Evolutionary conservation across 2,797 vertebrate genomes (phyloP).

Genomic region (Arnoldichthys spilopterus): DNA sequence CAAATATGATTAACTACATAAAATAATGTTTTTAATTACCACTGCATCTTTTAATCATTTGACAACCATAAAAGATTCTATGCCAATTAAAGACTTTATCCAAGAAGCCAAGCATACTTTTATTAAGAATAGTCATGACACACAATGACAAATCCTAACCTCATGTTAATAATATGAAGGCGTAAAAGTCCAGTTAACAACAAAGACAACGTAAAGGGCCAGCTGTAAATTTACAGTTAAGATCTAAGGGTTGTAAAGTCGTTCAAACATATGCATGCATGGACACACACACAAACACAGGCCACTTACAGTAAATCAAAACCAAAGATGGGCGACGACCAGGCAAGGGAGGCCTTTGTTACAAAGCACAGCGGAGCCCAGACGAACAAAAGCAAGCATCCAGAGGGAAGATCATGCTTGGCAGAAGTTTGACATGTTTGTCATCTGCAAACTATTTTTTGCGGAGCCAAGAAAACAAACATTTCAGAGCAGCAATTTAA

Average conservation of each 20-base stretch:
- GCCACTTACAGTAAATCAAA: slow-evolving; percentile 49
- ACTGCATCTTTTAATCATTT: too few species aligned
- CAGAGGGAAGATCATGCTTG: slow-evolving; percentile 62
- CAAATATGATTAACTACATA: too few species aligned
- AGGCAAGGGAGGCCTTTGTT: slow-evolving; percentile 42
- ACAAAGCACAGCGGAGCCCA: slow-evolving; percentile 19
- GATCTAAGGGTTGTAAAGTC: not conserved
- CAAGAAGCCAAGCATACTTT: too few species aligned
- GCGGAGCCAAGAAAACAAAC: slow-evolving; percentile 80
- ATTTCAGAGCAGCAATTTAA: slow-evolving; percentile 77
- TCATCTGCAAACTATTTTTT: slow-evolving; percentile 82
- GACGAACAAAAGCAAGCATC: slow-evolving; percentile 53
- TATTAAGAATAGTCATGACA: too few species aligned
- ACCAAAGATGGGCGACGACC: slow-evolving; percentile 28
- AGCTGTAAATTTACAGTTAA: not conserved
- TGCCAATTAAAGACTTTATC: too few species aligned
- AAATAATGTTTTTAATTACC: too few species aligned
- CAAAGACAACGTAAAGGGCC: slow-evolving; percentile 15
- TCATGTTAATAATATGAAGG: not conserved
- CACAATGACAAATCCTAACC: not conserved
- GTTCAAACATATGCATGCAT: slow-evolving; percentile 2
- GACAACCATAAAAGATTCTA: too few species aligned
- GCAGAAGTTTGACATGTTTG: slow-evolving; percentile 76
- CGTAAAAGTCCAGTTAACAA: not conserved
- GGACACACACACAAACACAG: slow-evolving; percentile 9